Percentiles rank a stretch among this genome's conserved stretches.
Evolutionary conservation across 2,888 invertebrate genomes (phyloP).

Genomic region (Hypolimnas misippus): DNA sequence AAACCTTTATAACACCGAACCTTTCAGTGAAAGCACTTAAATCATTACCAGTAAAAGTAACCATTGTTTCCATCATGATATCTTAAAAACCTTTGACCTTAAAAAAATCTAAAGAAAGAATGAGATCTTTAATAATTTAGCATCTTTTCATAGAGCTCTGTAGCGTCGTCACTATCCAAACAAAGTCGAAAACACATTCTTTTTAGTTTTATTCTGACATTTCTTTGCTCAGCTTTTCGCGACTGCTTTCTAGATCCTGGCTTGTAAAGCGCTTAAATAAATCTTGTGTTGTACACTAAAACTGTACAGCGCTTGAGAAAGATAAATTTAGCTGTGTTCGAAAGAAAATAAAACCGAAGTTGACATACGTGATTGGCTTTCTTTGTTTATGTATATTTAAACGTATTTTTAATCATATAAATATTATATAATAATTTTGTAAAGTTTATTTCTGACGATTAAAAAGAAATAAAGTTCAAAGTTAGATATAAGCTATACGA

Average conservation of each 20-base stretch:
- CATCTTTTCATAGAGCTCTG: background rate
- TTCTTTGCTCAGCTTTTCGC: conserved; percentile 19
- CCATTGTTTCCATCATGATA: background rate
- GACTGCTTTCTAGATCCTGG: conserved; percentile 23
- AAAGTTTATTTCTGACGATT: too few species aligned
- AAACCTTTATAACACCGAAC: too few species aligned
- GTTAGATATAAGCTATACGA: too few species aligned
- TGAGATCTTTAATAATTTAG: conserved; percentile 1
- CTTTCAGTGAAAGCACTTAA: too few species aligned
- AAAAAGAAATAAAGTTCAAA: too few species aligned
- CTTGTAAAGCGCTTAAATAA: conserved; percentile 30
- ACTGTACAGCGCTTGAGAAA: conserved; percentile 24
- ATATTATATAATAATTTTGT: background rate
- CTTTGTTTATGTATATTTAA: background rate
- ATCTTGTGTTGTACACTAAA: conserved; percentile 25
- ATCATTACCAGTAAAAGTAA: background rate
- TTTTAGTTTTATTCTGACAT: conserved; percentile 24
- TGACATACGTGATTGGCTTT: background rate
- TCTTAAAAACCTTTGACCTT: background rate
- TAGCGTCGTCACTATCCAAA: conserved; percentile 5
- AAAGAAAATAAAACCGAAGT: conserved; percentile 5
- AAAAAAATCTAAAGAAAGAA: background rate
- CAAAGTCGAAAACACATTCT: conserved; percentile 14
- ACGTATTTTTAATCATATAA: background rate
- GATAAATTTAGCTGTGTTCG: conserved; percentile 24